Conservation (phyloP, 2,888 invertebrate species). For the Heliconius ethilla region DNA sequence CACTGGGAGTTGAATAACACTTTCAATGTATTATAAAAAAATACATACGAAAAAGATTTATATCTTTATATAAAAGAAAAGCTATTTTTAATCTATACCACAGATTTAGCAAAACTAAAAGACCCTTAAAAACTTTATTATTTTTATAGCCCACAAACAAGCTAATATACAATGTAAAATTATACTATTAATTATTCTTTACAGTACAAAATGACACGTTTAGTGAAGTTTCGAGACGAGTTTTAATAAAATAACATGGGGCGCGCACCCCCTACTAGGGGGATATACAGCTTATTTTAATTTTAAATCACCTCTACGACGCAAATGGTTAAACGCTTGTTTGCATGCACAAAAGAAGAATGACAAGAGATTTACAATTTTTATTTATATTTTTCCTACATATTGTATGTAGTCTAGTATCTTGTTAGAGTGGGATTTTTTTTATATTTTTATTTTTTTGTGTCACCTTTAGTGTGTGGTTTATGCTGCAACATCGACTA, state of each 20-base stretch:
- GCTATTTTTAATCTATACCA: background rate
- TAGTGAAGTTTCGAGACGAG: slow-evolving; percentile 39
- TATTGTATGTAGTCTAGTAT: background rate
- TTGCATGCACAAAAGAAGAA: slow-evolving; percentile 29
- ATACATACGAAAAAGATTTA: too few relatives aligned
- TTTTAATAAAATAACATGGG: slow-evolving; percentile 46
- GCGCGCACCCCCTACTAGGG: slow-evolving; percentile 40
- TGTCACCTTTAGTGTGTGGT: too few relatives aligned
- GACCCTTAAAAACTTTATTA: background rate
- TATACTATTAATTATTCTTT: slow-evolving; percentile 44
- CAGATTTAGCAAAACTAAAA: background rate
- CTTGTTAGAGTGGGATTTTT: background rate
- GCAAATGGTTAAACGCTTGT: slow-evolving; percentile 44
- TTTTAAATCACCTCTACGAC: slow-evolving; percentile 47
- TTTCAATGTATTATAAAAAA: too few relatives aligned
- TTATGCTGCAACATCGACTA: too few relatives aligned
- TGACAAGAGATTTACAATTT: background rate
- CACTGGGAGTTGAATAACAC: too few relatives aligned
- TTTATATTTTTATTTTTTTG: too few relatives aligned
- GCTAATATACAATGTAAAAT: slow-evolving; percentile 35
- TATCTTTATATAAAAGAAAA: too few relatives aligned
- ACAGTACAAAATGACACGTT: slow-evolving; percentile 38
- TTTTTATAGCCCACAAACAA: background rate
- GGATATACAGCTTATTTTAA: slow-evolving; percentile 47
- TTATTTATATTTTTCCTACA: background rate